Conservation (phyloP, 2,888 invertebrate species). For the Drosophila hamatofila region DNA sequence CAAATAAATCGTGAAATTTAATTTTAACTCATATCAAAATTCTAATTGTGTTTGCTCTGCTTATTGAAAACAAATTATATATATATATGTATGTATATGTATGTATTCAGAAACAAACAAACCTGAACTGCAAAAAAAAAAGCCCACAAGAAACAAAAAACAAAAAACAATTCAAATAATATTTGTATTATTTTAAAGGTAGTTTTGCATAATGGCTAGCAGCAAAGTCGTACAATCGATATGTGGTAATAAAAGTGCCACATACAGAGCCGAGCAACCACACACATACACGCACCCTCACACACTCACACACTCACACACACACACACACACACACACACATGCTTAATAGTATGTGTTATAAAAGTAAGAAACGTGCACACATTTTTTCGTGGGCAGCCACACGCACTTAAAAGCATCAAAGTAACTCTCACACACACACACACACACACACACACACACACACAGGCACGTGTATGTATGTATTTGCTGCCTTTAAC, state of each 20-base stretch:
- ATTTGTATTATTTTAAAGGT: slow-evolving; percentile 32
- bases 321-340: not conserved
- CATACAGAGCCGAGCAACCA: not conserved
- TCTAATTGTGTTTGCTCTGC: slow-evolving; percentile 6
- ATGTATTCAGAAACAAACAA: not conserved
- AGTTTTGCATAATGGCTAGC: slow-evolving; percentile 37
- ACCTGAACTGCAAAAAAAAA: too few species aligned
- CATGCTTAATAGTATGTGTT: slow-evolving; percentile 9
- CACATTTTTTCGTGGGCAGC: slow-evolving; percentile 26
- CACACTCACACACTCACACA: slow-evolving; percentile 1
- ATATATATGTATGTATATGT: not conserved
- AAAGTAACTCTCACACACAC: slow-evolving; percentile 15
- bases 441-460: not conserved
- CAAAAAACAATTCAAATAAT: slow-evolving; percentile 13
- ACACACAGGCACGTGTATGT: not conserved
- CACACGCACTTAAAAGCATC: slow-evolving; percentile 33
- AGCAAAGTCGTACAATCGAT: slow-evolving; percentile 30
- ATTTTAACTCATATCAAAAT: slow-evolving; percentile 28
- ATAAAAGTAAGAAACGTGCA: slow-evolving; percentile 28
- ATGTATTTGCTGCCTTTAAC: not conserved
- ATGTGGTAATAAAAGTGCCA: slow-evolving; percentile 34
- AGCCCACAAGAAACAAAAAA: not conserved
- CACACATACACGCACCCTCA: not conserved
- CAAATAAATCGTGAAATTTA: slow-evolving; percentile 20
- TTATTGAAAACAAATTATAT: slow-evolving; percentile 20